Evolutionary conservation across 2,113 vertebrate species (phyloP), one percentile per base, ranked within the genome.

Genomic region (Passerina amoena): DNA sequence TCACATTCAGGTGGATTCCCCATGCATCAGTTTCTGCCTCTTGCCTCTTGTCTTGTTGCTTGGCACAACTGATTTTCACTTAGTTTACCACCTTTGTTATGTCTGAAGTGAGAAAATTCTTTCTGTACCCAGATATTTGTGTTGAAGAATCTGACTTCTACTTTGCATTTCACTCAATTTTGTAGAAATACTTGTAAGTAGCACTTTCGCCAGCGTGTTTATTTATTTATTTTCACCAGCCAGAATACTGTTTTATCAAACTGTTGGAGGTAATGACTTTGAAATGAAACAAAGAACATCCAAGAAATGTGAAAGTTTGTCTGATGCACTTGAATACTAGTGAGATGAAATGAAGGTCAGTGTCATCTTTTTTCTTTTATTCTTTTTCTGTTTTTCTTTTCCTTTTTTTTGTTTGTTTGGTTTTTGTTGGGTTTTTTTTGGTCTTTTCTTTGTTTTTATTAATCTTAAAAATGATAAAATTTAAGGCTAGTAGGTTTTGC

Each of bases 291-390:
- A 70, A 95, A 81, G 11, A 37, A 42, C 11, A 38, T 10, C 14
- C 15, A 65, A 54, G 33, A 81, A 68, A 72, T 33, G 1, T 37
- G 40, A 30, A 86, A 72, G 14, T 37, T 91, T 64, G 5, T 71
- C 13, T 80, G 30, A 64, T 54, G 16, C 5, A 16, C 13, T 19
- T 1, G 1, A 84, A 16, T 60, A 25, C 14, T 47, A 31, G 7
- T 40, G 14, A 63, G 76, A 89, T 13, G 2, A 56, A 83, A 64
- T 3, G 2, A 83, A 83, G 5, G 7, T 84, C 59, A 87, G 3
- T 37, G 13, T 3, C 2, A 3, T 23, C 0, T 13, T 37, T 42
- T 14, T 23, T 13, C 0, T 19, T 24, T 17, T 21, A 11, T 22
- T 15, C 0, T 44, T 56, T 48, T 47, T n/a, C 6, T 59, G 6